Conservation (phyloP, 1,140 invertebrate genomes). For the Heliconius melpomene region DNA sequence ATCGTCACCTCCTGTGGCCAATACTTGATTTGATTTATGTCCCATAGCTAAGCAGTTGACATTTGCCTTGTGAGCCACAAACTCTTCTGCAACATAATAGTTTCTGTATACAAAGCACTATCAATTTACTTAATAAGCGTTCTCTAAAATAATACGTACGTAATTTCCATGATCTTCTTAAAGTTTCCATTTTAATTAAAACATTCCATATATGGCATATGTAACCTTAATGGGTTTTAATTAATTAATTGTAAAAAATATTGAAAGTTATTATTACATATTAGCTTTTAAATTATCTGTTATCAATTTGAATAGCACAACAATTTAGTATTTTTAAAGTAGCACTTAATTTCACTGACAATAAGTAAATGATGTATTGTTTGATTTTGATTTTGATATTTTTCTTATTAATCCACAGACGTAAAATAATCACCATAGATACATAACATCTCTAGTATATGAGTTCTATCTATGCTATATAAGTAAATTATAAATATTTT, state of each 20-base stretch:
- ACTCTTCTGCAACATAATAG: constrained; percentile 87
- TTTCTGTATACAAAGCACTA: background rate
- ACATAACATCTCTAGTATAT: no score
- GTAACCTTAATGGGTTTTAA: constrained; percentile 45
- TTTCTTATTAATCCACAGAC: background rate
- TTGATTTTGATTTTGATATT: constrained; percentile 9
- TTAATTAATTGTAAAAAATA: background rate
- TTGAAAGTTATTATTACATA: constrained; percentile 5
- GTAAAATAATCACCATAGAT: background rate
- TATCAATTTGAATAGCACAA: background rate
- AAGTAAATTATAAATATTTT: no score
- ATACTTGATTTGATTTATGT: constrained; percentile 89
- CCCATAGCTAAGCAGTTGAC: constrained; percentile 95
- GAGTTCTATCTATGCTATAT: no score
- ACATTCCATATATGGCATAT: constrained; percentile 56
- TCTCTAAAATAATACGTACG: constrained; percentile 62
- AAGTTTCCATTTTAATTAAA: constrained; percentile 63
- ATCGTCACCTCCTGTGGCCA: constrained; percentile 98
- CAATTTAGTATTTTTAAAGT: constrained; percentile 1
- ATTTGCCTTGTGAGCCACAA: constrained; percentile 92
- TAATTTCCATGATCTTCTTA: constrained; percentile 78
- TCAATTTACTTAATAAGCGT: background rate
- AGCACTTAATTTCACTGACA: background rate
- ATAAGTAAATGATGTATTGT: constrained; percentile 13
- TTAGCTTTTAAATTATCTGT: background rate